Percentiles rank a stretch among this genome's conserved stretches.
phyloP scores from a whole-genome alignment of 2,888 invertebrate genomes.

The Leucophenga montana region DNA sequence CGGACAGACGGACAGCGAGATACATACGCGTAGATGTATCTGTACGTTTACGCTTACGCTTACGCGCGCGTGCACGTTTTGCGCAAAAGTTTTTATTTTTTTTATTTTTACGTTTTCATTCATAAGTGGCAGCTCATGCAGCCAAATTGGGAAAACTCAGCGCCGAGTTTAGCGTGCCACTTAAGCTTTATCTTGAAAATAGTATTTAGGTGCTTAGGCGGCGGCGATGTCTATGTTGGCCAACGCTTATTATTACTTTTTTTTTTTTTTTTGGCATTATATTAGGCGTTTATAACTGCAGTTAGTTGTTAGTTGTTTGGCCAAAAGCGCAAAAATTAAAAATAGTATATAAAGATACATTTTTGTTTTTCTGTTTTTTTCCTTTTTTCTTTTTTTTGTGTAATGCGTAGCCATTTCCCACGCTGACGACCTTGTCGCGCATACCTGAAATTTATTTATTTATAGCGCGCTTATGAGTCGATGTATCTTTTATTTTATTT shows the following conservation, averaged over 20 bases:
- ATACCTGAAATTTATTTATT: slow-evolving; percentile 16
- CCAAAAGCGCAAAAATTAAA: slow-evolving; percentile 10
- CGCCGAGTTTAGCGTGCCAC: slow-evolving; percentile 22
- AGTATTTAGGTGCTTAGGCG: slow-evolving; percentile 31
- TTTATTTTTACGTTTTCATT: slow-evolving; percentile 40
- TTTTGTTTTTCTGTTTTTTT: too few species aligned
- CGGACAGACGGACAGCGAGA: background rate
- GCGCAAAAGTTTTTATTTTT: background rate
- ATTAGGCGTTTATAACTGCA: background rate
- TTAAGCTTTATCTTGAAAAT: slow-evolving; percentile 13
- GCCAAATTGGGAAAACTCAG: slow-evolving; percentile 22
- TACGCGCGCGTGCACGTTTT: slow-evolving; percentile 4
- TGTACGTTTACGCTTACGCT: slow-evolving; percentile 34
- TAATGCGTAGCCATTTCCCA: slow-evolving; percentile 58
- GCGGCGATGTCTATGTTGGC: slow-evolving; percentile 43
- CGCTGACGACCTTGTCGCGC: slow-evolving; percentile 53
- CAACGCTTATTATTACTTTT: slow-evolving; percentile 19
- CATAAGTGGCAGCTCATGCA: slow-evolving; percentile 36
- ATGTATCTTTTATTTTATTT: background rate
- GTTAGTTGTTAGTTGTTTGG: slow-evolving; percentile 1
- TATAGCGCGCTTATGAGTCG: slow-evolving; percentile 4
- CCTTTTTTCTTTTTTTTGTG: too few species aligned
- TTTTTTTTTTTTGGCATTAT: too few species aligned
- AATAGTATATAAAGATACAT: slow-evolving; percentile 3
- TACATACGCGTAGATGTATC: background rate